phyloP scores from a whole-genome alignment of 2,888 invertebrate species.

The Andrena dorsata region DNA sequence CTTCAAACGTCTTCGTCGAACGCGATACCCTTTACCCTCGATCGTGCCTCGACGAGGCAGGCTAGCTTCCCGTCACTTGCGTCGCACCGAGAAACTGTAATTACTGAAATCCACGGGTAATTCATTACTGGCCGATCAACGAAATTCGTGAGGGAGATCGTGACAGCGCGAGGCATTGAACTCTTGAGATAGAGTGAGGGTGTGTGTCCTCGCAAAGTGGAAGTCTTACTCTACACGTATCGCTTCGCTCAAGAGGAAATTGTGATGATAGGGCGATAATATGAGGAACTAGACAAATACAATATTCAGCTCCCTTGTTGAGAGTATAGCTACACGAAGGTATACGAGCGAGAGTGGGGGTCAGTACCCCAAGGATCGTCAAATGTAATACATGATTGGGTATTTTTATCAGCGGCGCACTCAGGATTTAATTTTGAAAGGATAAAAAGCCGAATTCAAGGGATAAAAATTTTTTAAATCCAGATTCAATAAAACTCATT shows the following conservation, averaged over 20 bases:
- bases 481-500: no score
- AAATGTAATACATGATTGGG: no score
- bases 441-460: no score
- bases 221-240: background rate
- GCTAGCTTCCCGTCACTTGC: conserved; percentile 5
- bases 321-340: no score
- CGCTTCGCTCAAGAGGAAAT: background rate
- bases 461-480: no score
- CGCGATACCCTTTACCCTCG: conserved; percentile 41
- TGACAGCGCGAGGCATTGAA: background rate
- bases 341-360: no score
- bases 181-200: background rate
- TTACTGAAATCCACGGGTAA: background rate
- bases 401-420: no score
- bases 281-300: no score
- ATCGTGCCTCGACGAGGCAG: conserved; percentile 2
- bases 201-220: background rate
- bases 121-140: background rate
- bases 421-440: no score
- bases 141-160: background rate
- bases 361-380: no score
- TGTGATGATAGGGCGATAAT: no score
- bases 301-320: no score
- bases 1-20: conserved; percentile 13
- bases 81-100: conserved; percentile 12